phyloP scores from a whole-genome alignment of 1,140 invertebrate genomes.

The Sitophilus oryzae region DNA sequence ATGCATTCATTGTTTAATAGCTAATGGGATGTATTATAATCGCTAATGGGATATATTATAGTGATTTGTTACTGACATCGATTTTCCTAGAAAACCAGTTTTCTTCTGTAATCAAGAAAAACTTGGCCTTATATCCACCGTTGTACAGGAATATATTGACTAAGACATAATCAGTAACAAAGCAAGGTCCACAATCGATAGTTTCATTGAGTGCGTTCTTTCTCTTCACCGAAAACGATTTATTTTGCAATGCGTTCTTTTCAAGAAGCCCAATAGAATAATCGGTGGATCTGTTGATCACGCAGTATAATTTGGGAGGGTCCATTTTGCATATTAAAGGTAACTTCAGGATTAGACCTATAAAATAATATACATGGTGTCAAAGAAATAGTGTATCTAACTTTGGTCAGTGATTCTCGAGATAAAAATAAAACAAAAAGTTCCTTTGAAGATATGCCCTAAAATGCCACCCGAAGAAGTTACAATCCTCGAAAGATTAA shows the following conservation, averaged over 20 bases:
- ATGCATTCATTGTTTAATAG: no score
- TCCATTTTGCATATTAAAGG: slow-evolving; percentile 18
- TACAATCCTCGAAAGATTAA: no score
- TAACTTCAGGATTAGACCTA: slow-evolving; percentile 20
- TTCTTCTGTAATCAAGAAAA: slow-evolving; percentile 33
- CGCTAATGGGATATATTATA: no score
- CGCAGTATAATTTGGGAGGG: slow-evolving; percentile 16
- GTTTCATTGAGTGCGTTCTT: slow-evolving; percentile 28
- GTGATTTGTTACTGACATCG: slow-evolving; percentile 13
- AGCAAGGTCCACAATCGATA: slow-evolving; percentile 33
- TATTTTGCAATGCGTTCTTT: not conserved
- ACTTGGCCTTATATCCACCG: slow-evolving; percentile 26
- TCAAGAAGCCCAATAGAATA: not conserved
- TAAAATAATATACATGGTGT: no score
- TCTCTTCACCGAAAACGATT: slow-evolving; percentile 16
- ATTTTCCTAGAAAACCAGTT: slow-evolving; percentile 27
- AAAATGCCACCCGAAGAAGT: no score
- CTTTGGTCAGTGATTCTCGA: no score
- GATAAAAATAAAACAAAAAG: no score
- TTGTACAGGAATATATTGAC: slow-evolving; percentile 30
- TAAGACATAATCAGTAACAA: slow-evolving; percentile 25
- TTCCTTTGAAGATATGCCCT: no score
- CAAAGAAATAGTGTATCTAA: no score
- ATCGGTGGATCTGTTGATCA: slow-evolving; percentile 18
- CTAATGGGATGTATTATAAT: no score